Percentiles rank a stretch among this genome's conserved stretches.
These are phyloP conservation scores for Drosophila hawaiiensis DNA, from an alignment of 2,888 invertebrate genomes.

Conservation along the genomic window DNA sequence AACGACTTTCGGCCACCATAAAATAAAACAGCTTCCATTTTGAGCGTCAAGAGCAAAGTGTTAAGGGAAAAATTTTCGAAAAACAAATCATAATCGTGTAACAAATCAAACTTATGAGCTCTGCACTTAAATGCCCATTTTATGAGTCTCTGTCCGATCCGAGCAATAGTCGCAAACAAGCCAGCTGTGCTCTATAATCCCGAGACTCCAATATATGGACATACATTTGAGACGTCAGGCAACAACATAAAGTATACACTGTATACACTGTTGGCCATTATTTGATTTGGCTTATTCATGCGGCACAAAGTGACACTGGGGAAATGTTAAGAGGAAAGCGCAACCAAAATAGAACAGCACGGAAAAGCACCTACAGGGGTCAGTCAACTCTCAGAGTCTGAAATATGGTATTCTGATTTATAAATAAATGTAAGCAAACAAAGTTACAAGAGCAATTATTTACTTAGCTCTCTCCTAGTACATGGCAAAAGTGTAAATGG, in stretches of 20 bases:
- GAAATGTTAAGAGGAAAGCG: conserved; percentile 36
- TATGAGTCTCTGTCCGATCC: conserved; percentile 53
- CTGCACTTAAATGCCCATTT: conserved; percentile 44
- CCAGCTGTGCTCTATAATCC: conserved; percentile 44
- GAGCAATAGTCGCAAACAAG: conserved; percentile 13
- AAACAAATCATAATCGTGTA: conserved; percentile 73
- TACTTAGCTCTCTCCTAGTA: not conserved
- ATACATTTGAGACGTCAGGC: conserved; percentile 10
- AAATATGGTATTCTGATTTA: not conserved
- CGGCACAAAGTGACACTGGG: conserved; percentile 40
- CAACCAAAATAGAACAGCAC: conserved; percentile 15
- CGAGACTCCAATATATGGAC: conserved; percentile 32
- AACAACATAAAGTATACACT: conserved; percentile 21
- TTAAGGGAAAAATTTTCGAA: conserved; percentile 39
- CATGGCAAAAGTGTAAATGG: not conserved
- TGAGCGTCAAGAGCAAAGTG: conserved; percentile 17
- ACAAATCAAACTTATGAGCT: conserved; percentile 66
- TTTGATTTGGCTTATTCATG: conserved; percentile 61
- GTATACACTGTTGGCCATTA: conserved; percentile 56
- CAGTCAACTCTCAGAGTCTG: not conserved
- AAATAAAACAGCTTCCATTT: conserved; percentile 24
- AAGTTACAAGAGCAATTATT: not conserved
- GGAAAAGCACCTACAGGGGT: conserved; percentile 6
- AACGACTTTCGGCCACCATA: conserved; percentile 33
- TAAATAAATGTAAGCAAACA: not conserved